Percentiles rank a stretch among this genome's conserved stretches.
These are phyloP conservation scores for Platycheirus albimanus DNA, from an alignment of 2,888 invertebrate genomes.

Conservation along the genomic window DNA sequence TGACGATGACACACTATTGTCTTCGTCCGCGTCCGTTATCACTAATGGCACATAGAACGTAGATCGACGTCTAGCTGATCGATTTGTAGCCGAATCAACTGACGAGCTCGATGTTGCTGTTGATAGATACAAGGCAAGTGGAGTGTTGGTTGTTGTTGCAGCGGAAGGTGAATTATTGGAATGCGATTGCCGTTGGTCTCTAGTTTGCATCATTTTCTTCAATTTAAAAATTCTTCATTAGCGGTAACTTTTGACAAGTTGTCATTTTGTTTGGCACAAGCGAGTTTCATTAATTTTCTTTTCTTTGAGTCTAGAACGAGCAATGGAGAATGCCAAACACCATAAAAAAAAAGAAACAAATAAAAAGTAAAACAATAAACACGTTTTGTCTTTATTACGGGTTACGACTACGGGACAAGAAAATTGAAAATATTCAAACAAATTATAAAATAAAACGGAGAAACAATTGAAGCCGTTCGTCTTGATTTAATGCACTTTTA, in stretches of 20 bases:
- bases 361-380: conserved; percentile 17
- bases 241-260: conserved; percentile 31
- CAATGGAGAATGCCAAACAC: conserved; percentile 25
- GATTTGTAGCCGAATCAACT: conserved; percentile 80
- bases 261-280: conserved; percentile 57
- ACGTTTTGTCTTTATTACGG: conserved; percentile 10
- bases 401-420: neutral
- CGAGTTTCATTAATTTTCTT: conserved; percentile 16
- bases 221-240: conserved; percentile 14
- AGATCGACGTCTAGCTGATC: conserved; percentile 86
- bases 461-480: conserved; percentile 47
- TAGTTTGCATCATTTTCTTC: conserved; percentile 78
- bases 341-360: conserved; percentile 35
- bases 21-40: conserved; percentile 80
- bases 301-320: conserved; percentile 3
- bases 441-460: conserved; percentile 30
- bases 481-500: conserved; percentile 65
- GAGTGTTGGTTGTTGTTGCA: conserved; percentile 70
- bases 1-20: conserved; percentile 36
- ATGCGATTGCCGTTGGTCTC: conserved; percentile 75
- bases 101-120: conserved; percentile 76
- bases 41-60: conserved; percentile 89
- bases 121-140: conserved; percentile 48
- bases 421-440: conserved; percentile 39
- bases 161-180: conserved; percentile 63